phyloP scores from a whole-genome alignment of 2,888 invertebrate species.

The Athetis lepigone region DNA sequence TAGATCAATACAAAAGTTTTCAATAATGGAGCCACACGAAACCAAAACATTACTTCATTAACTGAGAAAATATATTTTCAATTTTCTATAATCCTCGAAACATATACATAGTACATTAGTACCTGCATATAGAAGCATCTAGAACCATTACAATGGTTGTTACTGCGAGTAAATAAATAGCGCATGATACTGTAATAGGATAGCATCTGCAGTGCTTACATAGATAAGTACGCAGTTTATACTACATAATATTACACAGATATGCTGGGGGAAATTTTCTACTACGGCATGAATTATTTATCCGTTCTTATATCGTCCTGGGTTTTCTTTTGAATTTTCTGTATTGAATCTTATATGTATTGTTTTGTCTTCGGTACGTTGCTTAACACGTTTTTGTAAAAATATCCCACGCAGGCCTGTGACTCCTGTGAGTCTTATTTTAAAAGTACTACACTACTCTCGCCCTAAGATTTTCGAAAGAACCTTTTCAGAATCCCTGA shows the following conservation, averaged over 20 bases:
- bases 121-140: conserved; percentile 12
- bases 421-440: too few relatives aligned
- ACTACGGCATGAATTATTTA: conserved; percentile 45
- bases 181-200: conserved; percentile 42
- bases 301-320: conserved; percentile 23
- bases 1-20: neutral
- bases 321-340: conserved; percentile 26
- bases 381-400: neutral
- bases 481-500: too few relatives aligned
- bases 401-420: too few relatives aligned
- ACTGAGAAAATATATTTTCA: too few relatives aligned
- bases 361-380: neutral
- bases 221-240: neutral
- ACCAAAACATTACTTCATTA: too few relatives aligned
- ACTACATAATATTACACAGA: conserved; percentile 22
- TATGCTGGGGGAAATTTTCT: conserved; percentile 44
- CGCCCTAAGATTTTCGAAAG: too few relatives aligned
- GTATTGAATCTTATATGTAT: too few relatives aligned
- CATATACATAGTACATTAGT: neutral
- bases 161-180: conserved; percentile 21
- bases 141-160: conserved; percentile 31
- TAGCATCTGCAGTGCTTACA: conserved; percentile 31
- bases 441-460: too few relatives aligned
- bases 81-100: conserved; percentile 1
- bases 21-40: neutral